phyloP scores from a whole-genome alignment of 2,113 vertebrate species.

The Scolopax mira region DNA sequence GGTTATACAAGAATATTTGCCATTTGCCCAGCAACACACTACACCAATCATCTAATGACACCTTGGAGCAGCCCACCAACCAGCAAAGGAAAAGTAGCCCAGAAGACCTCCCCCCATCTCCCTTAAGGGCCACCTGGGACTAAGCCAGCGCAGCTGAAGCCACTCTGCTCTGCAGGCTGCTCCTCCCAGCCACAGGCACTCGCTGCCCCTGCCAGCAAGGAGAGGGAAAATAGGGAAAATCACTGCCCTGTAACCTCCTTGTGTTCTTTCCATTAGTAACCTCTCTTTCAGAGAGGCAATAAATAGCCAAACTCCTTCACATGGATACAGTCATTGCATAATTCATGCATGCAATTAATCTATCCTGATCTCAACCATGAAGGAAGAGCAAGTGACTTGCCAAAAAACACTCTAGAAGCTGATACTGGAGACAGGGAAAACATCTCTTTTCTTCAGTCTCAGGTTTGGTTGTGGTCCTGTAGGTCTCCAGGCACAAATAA shows the following conservation, averaged over 20 bases:
- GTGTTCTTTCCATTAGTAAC: background rate
- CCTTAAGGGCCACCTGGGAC: background rate
- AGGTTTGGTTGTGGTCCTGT: background rate
- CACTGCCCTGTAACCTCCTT: accelerated
- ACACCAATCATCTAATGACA: background rate
- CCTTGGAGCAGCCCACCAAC: background rate
- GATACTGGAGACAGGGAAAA: accelerated
- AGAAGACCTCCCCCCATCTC: accelerated
- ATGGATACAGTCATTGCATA: background rate
- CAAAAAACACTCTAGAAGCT: background rate
- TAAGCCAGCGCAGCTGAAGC: accelerated
- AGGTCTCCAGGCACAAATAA: background rate
- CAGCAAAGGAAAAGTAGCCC: background rate
- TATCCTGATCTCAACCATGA: background rate
- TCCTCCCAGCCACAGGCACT: background rate
- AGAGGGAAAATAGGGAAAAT: background rate
- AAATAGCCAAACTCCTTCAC: background rate
- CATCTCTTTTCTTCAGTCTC: background rate
- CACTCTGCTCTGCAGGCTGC: background rate
- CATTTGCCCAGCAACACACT: accelerated
- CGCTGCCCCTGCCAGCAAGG: background rate
- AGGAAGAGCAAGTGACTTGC: background rate
- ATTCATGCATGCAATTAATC: background rate
- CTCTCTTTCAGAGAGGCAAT: background rate
- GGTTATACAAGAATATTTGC: background rate